Base-by-base conservation (phyloP, 2,113 vertebrate species). In the Speoplatyrhinus poulsoni region DNA sequence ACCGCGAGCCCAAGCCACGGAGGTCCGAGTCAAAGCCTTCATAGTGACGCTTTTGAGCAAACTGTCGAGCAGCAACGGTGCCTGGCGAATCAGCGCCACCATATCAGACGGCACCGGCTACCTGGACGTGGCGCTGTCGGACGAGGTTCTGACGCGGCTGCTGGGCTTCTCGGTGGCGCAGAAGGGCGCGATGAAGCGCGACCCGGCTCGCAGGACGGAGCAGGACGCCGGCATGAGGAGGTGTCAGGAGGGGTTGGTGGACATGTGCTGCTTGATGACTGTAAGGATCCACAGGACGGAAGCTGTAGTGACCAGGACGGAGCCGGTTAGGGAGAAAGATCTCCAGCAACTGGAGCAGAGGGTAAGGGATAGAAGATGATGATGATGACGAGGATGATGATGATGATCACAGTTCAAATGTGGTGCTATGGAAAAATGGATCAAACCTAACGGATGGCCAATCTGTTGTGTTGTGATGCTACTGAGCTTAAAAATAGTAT, bases 1-100 rank as follows among this genome's bases (percentile, higher is more conserved):
- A 82, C 89, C 90, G 48, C 83, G 79, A 36, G 58, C 77, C 26
- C 77, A 67, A n/a, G 15, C 89, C 82, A 88, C 50, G 41, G 75
- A 84, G 73, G 88, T 96, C 60, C 84, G 89, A 72, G 75, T 96
- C 55, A 98, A 97, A 85, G 94, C 96, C 69, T 99, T 99, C 87
- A 96, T 99, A 70, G 95, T 99, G 62, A 99, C 98, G n/a, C 93
- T 99, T 6, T 82, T 93, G 63, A 95, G 96, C 76, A 99, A 93
- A 79, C 93, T 99, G n/a, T 93, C 87, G 76, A 92, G 83, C 82
- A 93, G 11, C 62, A 87, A 84, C 48, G 94, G 94, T 0, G 68
- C 73, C 26, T 98, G 96, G 97, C 79, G 87, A 69, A 61, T 99
- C 64, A 88, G 82, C 16, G 96, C 94, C 53, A 95, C 95, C 69